Evolutionary conservation across 1,140 invertebrate species (phyloP).

Genomic region (Anoplophora glabripennis): DNA sequence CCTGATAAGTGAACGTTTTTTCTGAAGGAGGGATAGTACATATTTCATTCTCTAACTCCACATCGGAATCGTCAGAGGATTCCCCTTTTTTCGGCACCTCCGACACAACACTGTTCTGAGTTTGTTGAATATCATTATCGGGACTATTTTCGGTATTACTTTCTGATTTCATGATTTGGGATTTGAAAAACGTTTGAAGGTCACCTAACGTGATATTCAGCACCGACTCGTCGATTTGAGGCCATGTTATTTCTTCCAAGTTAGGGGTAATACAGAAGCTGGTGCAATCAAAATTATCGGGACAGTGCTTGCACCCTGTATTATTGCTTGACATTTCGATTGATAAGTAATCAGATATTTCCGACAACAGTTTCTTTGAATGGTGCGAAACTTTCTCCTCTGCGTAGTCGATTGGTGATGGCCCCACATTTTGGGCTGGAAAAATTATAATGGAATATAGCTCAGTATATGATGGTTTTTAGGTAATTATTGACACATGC

Average conservation of each 20-base stretch:
- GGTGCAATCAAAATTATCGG: neutral
- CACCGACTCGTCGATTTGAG: conserved; percentile 1
- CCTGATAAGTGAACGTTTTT: conserved; percentile 29
- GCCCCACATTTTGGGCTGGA: neutral
- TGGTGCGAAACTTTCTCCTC: neutral
- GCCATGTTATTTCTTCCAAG: neutral
- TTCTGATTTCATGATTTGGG: neutral
- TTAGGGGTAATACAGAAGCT: too few relatives aligned
- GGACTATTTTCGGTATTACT: neutral
- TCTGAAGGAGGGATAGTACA: conserved; percentile 8
- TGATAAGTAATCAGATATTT: conserved; percentile 2
- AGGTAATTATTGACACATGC: too few relatives aligned
- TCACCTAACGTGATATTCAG: neutral
- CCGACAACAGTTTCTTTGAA: conserved; percentile 7
- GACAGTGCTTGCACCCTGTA: conserved; percentile 1
- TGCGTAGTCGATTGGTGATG: neutral
- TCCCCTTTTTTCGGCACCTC: neutral
- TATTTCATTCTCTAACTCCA: neutral
- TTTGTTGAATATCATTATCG: neutral
- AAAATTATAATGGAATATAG: neutral
- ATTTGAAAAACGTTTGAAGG: conserved; percentile 7
- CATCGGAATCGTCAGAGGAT: neutral
- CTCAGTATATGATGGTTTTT: too few relatives aligned
- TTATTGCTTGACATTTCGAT: conserved; percentile 1
- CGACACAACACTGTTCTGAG: neutral